Conservation (phyloP, 2,888 invertebrate genomes). For the Cryptus armator region DNA sequence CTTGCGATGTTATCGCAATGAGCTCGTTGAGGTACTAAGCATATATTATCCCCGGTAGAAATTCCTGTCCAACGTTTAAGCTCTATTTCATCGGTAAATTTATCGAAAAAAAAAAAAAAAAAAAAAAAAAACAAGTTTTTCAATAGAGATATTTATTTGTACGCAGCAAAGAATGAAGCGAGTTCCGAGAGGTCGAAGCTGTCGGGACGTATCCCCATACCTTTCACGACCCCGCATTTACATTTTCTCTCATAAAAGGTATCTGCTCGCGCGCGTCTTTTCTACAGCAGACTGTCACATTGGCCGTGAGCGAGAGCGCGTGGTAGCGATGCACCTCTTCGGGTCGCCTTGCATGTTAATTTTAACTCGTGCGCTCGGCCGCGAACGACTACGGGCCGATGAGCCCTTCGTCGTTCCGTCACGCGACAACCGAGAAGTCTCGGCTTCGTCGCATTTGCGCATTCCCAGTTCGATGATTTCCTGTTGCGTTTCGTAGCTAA, state of each 20-base stretch:
- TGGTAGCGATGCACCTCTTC: conserved; percentile 40
- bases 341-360: conserved; percentile 66
- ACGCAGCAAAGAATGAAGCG: background rate
- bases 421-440: conserved; percentile 44
- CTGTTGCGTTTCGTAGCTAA: conserved; percentile 8
- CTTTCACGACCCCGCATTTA: conserved; percentile 31
- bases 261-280: conserved; percentile 4
- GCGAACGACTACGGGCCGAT: conserved; percentile 35
- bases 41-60: conserved; percentile 1
- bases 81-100: background rate
- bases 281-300: conserved; percentile 11
- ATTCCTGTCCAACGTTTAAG: background rate
- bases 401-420: conserved; percentile 62
- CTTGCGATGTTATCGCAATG: conserved; percentile 36
- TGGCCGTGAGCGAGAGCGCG: conserved; percentile 17
- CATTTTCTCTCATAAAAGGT: conserved; percentile 32
- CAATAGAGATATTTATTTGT: background rate
- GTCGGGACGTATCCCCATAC: conserved; percentile 2
- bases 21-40: conserved; percentile 33
- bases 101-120: background rate
- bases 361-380: conserved; percentile 57
- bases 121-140: background rate
- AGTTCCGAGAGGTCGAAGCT: background rate
- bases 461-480: conserved; percentile 50
- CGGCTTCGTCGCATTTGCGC: conserved; percentile 53